phyloP scores from a whole-genome alignment of 2,797 vertebrate species.

The Neosilurus mollespiculum region DNA sequence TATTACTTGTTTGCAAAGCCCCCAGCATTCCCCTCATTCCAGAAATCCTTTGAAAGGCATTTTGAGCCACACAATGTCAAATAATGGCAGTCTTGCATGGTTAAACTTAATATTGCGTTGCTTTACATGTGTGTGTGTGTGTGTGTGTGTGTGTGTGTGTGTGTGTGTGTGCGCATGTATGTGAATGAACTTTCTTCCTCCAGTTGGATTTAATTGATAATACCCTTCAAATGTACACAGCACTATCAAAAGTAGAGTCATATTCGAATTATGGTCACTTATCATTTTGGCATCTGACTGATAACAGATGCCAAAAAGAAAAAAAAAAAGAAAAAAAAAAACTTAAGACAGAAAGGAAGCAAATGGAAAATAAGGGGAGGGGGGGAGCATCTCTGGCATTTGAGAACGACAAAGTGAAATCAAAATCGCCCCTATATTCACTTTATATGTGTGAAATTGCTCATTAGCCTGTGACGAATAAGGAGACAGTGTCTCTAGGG shows the following conservation, averaged over 20 bases:
- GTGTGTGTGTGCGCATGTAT: not conserved
- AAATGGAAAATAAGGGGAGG: not conserved
- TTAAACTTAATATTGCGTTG: not conserved
- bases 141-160: not conserved
- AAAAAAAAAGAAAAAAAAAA: not conserved
- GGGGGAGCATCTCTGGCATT: not conserved
- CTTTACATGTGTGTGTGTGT: not conserved
- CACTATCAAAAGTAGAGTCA: not conserved
- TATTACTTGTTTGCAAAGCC: conserved; percentile 20
- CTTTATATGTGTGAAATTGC: conserved; percentile 35
- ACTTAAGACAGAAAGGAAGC: not conserved
- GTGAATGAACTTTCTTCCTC: not conserved
- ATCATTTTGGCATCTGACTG: not conserved
- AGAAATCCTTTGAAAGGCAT: not conserved
- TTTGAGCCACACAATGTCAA: not conserved
- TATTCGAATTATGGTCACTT: conserved; percentile 8
- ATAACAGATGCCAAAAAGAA: conserved; percentile 8
- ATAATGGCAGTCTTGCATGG: conserved; percentile 6
- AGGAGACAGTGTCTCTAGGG: conserved; percentile 7
- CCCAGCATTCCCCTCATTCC: not conserved
- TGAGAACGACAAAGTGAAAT: conserved; percentile 13
- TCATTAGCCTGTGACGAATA: conserved; percentile 40
- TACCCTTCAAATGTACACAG: conserved; percentile 1
- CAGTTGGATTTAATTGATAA: not conserved
- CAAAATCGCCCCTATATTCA: not conserved